These are phyloP conservation scores for Gandaritis pyraliata DNA, from an alignment of 2,888 invertebrate genomes.

Conservation along the genomic window DNA sequence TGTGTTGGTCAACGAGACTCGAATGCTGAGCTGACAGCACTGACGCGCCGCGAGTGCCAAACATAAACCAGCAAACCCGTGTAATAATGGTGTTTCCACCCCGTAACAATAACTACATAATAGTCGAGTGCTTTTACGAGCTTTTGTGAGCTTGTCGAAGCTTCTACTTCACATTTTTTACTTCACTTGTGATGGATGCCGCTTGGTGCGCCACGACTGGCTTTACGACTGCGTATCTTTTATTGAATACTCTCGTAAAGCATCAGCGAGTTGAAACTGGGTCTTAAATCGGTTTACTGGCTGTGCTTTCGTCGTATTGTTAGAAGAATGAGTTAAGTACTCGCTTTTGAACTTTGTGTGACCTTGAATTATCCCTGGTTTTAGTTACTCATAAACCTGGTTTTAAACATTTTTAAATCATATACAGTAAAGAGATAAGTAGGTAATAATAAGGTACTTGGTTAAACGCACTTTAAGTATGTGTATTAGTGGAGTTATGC, in stretches of 20 bases:
- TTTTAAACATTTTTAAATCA: background rate
- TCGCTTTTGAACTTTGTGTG: conserved; percentile 26
- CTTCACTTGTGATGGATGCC: conserved; percentile 65
- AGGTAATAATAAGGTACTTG: too few species aligned
- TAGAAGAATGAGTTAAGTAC: conserved; percentile 62
- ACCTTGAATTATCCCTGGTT: too few species aligned
- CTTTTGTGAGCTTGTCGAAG: conserved; percentile 82
- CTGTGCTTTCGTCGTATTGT: conserved; percentile 60
- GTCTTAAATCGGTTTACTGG: conserved; percentile 61
- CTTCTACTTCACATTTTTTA: conserved; percentile 77
- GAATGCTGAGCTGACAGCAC: conserved; percentile 47
- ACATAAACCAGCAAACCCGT: conserved; percentile 73
- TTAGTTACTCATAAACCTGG: too few species aligned
- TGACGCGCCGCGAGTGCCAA: conserved; percentile 63
- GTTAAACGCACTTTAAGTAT: too few species aligned
- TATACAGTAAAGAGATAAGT: background rate
- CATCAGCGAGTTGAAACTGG: conserved; percentile 56
- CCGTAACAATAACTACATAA: conserved; percentile 84
- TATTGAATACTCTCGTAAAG: conserved; percentile 76
- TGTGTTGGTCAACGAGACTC: background rate
- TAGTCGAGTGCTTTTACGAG: conserved; percentile 84
- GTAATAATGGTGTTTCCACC: conserved; percentile 84
- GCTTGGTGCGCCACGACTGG: conserved; percentile 59
- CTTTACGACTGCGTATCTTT: conserved; percentile 72
- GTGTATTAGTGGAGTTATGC: too few species aligned